Base-by-base conservation (phyloP, 2,113 vertebrate species). In the Urocynchramus pylzowi region DNA sequence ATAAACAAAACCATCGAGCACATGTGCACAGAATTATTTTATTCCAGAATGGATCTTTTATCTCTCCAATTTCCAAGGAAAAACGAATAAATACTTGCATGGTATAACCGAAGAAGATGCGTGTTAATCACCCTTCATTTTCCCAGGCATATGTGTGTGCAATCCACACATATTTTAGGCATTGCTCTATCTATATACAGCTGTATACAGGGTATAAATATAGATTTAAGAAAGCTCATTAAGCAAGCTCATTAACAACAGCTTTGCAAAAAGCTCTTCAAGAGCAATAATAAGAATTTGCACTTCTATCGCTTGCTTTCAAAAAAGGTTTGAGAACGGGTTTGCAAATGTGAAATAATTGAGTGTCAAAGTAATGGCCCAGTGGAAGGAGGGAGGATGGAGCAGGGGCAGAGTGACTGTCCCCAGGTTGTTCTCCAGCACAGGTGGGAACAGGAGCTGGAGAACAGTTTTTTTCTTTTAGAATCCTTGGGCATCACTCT, bases 191-290 rank as follows among this genome's bases (percentile, higher is more conserved):
- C 59, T 88, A 84, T 89, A 75, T 61, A 70, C 92, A 93, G 90
- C 93, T 96, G 90, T 78, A 90, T 82, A 78, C 30, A 71, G 65
- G 60, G 39, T 88, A 95, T 79, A 96, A 96, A 96, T 94, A 93
- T 53, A 96, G 86, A 95, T 94, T 95, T 93, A 86, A 86, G 79
- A 77, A 95, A 95, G 82, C 92, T 96, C 87, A 93, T 96, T 94
- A 96, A 92, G 90, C 78, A 74, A 93, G 88, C 94, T 96, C 91
- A 95, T 95, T 95, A 97, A 95, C 60, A 67, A 86, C 79, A 65
- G 92, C 88, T 96, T 89, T 93, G 90, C 60, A 82, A 92, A 75
- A 94, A 84, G 90, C 73, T 89, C 84, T 78, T 95, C 67, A 49
- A 79, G 37, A 96, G 76, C 84, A 93, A 35, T 79, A 92, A 64